Evolutionary conservation across 2,888 invertebrate genomes (phyloP).

Genomic region (Willowsia nigromaculata): DNA sequence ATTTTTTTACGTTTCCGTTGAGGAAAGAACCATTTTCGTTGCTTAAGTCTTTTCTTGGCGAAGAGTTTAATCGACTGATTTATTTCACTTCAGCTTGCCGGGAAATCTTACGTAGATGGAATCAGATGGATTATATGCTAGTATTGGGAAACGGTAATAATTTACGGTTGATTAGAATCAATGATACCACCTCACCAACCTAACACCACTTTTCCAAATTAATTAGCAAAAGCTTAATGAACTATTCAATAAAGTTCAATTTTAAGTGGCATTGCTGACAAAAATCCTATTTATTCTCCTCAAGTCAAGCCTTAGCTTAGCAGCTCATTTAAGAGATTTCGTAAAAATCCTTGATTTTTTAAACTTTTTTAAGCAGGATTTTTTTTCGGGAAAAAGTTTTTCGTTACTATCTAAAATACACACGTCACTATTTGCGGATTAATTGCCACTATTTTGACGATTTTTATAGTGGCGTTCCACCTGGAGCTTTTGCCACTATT

Average conservation of each 20-base stretch:
- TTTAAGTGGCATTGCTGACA: too few species aligned
- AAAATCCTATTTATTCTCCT: too few species aligned
- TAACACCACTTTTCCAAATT: not conserved
- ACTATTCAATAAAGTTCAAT: not conserved
- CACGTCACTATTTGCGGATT: too few species aligned
- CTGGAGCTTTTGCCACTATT: too few species aligned
- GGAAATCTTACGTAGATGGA: not conserved
- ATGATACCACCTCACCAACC: not conserved
- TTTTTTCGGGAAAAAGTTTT: too few species aligned
- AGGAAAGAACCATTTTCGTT: not conserved
- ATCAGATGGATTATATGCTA: not conserved
- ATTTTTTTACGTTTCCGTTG: not conserved
- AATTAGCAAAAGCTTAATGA: constrained; percentile 6
- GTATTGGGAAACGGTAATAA: not conserved
- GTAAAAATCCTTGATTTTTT: too few species aligned
- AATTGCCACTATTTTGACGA: too few species aligned
- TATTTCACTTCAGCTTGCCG: not conserved
- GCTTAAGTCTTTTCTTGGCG: not conserved
- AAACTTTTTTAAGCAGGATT: too few species aligned
- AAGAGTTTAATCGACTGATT: constrained; percentile 15
- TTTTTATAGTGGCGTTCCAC: too few species aligned
- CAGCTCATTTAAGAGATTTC: too few species aligned
- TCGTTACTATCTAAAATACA: too few species aligned
- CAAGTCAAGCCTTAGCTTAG: too few species aligned
- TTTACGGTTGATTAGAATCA: not conserved